Evolutionary conservation across 2,797 vertebrate species (phyloP).

Genomic region (Columba guinea): DNA sequence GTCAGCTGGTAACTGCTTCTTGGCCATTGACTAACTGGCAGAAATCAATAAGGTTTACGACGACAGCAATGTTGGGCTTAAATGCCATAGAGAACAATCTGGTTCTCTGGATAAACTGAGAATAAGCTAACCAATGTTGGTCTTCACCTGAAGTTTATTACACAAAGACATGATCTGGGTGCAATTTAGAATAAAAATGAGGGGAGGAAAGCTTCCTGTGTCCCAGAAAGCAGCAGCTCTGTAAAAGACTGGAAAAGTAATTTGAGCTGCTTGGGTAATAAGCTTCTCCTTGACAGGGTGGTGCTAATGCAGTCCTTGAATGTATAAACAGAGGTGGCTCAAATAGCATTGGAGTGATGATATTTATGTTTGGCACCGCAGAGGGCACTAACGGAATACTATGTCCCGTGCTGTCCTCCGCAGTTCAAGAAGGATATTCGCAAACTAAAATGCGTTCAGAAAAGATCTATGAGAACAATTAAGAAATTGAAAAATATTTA

Average conservation of each 20-base stretch:
- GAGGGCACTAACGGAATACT: neutral
- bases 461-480: neutral
- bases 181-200: neutral
- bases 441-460: neutral
- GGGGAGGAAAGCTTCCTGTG: rapidly evolving
- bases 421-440: neutral
- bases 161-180: neutral
- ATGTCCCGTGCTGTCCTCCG: neutral
- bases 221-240: neutral
- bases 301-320: neutral
- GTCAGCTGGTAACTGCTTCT: neutral
- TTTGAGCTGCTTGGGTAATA: neutral
- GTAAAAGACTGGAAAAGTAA: neutral
- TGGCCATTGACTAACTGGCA: neutral
- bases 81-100: rapidly evolving
- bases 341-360: neutral
- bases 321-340: neutral
- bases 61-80: neutral
- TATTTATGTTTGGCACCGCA: neutral
- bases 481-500: neutral
- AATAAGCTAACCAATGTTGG: neutral
- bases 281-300: neutral
- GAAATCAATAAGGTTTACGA: neutral
- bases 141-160: neutral
- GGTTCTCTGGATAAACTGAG: neutral